Evolutionary conservation across 1,140 invertebrate species (phyloP), one percentile per base, ranked within the genome.

Genomic region (Diabrotica virgifera): DNA sequence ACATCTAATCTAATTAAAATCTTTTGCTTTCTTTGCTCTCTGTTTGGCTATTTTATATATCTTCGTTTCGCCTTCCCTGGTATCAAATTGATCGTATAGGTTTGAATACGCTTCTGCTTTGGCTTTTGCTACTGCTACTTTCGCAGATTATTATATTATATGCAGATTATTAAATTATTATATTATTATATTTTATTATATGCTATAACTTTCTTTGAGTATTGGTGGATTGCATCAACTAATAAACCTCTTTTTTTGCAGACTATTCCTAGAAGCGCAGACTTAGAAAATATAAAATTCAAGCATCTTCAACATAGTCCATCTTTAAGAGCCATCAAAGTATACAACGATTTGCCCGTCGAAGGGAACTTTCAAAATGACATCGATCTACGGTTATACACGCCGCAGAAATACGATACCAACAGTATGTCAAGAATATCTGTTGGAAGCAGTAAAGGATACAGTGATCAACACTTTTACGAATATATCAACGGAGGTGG

Each of bases 271-370:
- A 46, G 40, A 46, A 46, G 8, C 8, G 2, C 8, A 10, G 40
- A 46, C 6, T 46, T 46, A 3, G 40, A 46, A 46, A 46, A 46
- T 38, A 38, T 14, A 4, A 46, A 46, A 37, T 14, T 13, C 37
- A 75, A 72, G 63, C 24, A 53, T 12, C 51, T 75, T 11, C 54
- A 63, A 6, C 71, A 76, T 61, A 69, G 72, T 13, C 76, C 74
- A 14, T 76, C 74, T n/a, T 60, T 77, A 62, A 67, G 73, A 54
- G 76, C 74, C 10, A 72, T 77, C 14, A 70, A 69, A 55, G 76
- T 74, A 61, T 77, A 77, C 64, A 71, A 75, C 62, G 75, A 75
- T 58, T 63, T 77, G 38, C 69, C 73, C 6, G 75, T 74, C 40
- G 74, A 75, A 54, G 59, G 36, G 11, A 37, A 59, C 12, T 52